phyloP scores from a whole-genome alignment of 2,797 vertebrate genomes.

The Hybognathus amarus region DNA sequence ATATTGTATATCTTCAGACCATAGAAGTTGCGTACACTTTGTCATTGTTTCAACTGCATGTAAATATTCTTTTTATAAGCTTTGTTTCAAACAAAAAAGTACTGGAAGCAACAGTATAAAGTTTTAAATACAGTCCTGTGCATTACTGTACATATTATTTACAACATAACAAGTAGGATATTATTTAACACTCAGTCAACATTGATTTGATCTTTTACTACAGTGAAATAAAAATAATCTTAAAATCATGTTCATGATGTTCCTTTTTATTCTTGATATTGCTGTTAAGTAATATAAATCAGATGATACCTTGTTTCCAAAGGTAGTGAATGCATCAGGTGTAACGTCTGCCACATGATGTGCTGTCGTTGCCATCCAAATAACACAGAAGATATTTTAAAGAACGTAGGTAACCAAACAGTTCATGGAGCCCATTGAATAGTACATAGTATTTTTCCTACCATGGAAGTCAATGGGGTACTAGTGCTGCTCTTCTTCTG shows the following conservation, averaged over 20 bases:
- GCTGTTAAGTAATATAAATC: not conserved
- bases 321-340: too few relatives aligned
- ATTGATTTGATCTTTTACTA: not conserved
- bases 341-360: too few relatives aligned
- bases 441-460: too few relatives aligned
- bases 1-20: not conserved
- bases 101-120: not conserved
- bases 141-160: not conserved
- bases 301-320: too few relatives aligned
- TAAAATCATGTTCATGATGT: not conserved
- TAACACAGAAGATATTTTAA: too few relatives aligned
- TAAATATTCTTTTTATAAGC: not conserved
- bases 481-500: too few relatives aligned
- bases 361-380: too few relatives aligned
- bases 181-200: not conserved
- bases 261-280: not conserved
- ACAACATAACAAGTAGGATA: not conserved
- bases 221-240: not conserved
- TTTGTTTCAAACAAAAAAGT: not conserved
- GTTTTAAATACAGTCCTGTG: not conserved
- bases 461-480: too few relatives aligned
- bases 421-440: too few relatives aligned
- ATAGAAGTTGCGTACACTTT: not conserved
- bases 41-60: not conserved
- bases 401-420: too few relatives aligned